A percentile compares a stretch with the other conserved stretches of the same genome.
These are phyloP conservation scores for Nasonovia ribisnigri DNA, from an alignment of 2,888 invertebrate genomes.

Conservation along the genomic window DNA sequence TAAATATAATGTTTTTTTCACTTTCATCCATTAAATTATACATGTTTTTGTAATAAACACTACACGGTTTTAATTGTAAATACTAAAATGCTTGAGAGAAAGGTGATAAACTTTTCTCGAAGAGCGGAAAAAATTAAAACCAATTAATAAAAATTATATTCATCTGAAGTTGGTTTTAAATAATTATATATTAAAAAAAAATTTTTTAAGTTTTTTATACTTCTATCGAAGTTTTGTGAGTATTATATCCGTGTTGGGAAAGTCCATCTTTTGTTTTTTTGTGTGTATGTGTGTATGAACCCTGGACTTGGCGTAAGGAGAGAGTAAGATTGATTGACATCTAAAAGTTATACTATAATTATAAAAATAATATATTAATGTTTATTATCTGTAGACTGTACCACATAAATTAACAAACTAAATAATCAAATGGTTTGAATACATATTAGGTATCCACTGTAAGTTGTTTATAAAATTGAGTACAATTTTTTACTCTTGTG, in stretches of 20 bases:
- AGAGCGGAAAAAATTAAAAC: too few relatives aligned
- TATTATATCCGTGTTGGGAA: not conserved
- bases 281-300: not conserved
- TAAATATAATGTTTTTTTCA: not conserved
- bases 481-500: not conserved
- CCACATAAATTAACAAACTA: not conserved
- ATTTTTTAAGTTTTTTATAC: not conserved
- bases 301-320: not conserved
- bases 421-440: not conserved
- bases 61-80: not conserved
- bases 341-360: not conserved
- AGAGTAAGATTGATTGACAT: not conserved
- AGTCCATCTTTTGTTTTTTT: not conserved
- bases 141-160: not conserved
- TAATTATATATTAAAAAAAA: not conserved
- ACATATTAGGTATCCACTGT: not conserved
- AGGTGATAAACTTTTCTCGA: too few relatives aligned
- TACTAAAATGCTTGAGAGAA: too few relatives aligned
- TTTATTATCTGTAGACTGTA: not conserved
- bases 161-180: too few relatives aligned
- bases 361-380: not conserved
- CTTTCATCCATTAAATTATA: not conserved
- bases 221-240: not conserved
- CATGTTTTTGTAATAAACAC: not conserved
- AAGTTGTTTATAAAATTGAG: not conserved